phyloP scores from a whole-genome alignment of 2,888 invertebrate genomes.

The Ophion costatus region DNA sequence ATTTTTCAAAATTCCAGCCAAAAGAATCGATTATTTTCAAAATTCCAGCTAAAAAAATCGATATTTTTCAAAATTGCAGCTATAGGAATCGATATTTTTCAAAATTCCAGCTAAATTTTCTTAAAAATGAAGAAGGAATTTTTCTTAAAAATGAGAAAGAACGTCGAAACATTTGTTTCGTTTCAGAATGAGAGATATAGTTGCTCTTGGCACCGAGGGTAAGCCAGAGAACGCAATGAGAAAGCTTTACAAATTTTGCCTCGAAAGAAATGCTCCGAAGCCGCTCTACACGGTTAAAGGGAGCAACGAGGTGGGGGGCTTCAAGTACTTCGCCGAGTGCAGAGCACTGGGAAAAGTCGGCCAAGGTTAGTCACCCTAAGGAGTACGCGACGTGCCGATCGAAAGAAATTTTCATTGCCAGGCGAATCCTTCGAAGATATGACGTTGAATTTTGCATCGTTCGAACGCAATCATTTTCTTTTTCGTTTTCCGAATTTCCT shows the following conservation, averaged over 20 bases:
- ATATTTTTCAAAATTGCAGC: no score
- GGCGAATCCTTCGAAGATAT: background rate
- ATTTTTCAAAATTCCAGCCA: no score
- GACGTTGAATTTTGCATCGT: no score
- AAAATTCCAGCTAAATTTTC: no score
- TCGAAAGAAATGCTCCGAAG: constrained; percentile 64
- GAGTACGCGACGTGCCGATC: background rate
- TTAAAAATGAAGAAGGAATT: no score
- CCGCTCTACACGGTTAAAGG: constrained; percentile 67
- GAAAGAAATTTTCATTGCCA: background rate
- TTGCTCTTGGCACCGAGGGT: constrained; percentile 53
- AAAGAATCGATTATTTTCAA: no score
- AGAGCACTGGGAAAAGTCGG: constrained; percentile 66
- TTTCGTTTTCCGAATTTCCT: no score
- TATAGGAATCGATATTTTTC: no score
- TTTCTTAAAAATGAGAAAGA: no score
- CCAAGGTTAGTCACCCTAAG: constrained; percentile 67
- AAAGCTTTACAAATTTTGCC: constrained; percentile 73
- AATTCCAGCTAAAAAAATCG: no score
- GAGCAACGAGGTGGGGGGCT: constrained; percentile 55
- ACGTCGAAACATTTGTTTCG: background rate
- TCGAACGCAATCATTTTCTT: no score
- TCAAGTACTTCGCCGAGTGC: constrained; percentile 68
- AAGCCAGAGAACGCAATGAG: constrained; percentile 67
- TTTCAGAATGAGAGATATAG: constrained; percentile 71